These are phyloP conservation scores for Procambarus clarkii DNA, from an alignment of 1,140 invertebrate species.

Conservation along the genomic window DNA sequence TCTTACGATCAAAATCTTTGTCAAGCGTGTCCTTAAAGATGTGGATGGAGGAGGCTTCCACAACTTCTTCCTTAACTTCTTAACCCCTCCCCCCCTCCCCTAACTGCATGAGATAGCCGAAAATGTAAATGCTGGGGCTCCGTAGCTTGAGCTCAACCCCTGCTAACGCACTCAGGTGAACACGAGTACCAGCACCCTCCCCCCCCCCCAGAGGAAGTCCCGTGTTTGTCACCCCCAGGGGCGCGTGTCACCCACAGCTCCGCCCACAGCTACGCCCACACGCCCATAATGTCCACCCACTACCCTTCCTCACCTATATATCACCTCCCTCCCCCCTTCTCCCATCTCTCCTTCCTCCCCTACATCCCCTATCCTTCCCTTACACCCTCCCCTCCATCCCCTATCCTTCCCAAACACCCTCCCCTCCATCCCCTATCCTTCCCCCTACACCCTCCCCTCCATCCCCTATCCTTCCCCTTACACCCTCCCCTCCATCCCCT, in stretches of 20 bases:
- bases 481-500: background rate
- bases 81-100: no score
- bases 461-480: background rate
- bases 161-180: no score
- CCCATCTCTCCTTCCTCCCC: background rate
- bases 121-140: no score
- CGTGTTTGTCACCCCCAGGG: conserved; percentile 2
- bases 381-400: background rate
- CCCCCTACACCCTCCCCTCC: background rate
- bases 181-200: no score
- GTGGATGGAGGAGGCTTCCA: no score
- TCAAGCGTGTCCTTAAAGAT: no score
- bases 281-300: background rate
- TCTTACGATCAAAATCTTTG: no score
- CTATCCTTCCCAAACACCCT: background rate
- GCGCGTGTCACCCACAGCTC: background rate
- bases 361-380: background rate
- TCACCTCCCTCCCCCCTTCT: no score
- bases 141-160: no score
- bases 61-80: no score
- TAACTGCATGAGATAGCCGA: no score
- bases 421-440: background rate
- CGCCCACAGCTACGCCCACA: background rate
- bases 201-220: background rate
- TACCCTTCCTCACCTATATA: background rate